phyloP scores from a whole-genome alignment of 2,888 invertebrate species.

The Mellilla xanthometata region DNA sequence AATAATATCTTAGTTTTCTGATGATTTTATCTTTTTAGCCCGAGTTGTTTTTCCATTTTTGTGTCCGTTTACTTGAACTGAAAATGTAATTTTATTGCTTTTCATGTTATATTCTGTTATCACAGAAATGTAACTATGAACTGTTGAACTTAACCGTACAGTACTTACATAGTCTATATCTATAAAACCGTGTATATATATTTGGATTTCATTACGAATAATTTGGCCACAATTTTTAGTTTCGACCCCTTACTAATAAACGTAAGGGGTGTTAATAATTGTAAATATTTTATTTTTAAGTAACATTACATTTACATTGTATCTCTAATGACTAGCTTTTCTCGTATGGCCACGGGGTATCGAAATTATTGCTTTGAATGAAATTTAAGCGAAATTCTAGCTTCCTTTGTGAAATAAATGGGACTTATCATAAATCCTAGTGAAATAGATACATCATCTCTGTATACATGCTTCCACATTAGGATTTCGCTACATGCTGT shows the following conservation, averaged over 20 bases:
- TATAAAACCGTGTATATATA: conserved; percentile 79
- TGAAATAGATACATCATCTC: background rate
- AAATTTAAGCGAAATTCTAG: conserved; percentile 29
- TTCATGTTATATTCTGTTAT: conserved; percentile 28
- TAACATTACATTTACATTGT: conserved; percentile 77
- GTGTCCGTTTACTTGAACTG: background rate
- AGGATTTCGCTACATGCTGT: conserved; percentile 1
- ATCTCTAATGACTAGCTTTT: conserved; percentile 80
- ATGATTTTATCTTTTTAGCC: conserved; percentile 1
- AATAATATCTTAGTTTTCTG: background rate
- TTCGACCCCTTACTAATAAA: conserved; percentile 69
- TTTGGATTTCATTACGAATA: conserved; percentile 79
- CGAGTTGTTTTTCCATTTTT: background rate
- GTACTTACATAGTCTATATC: conserved; percentile 59
- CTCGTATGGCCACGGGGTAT: conserved; percentile 75
- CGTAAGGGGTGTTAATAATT: conserved; percentile 63
- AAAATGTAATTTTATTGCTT: conserved; percentile 16
- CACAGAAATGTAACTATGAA: conserved; percentile 26
- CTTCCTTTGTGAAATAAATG: conserved; percentile 4
- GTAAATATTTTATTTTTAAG: conserved; percentile 64
- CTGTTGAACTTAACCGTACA: conserved; percentile 30
- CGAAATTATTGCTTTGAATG: conserved; percentile 40
- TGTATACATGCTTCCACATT: background rate
- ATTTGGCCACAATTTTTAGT: conserved; percentile 82
- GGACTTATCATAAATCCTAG: background rate